Percentiles rank a stretch among this genome's conserved stretches.
Conservation (phyloP, 2,113 vertebrate species). For the Aix galericulata region DNA sequence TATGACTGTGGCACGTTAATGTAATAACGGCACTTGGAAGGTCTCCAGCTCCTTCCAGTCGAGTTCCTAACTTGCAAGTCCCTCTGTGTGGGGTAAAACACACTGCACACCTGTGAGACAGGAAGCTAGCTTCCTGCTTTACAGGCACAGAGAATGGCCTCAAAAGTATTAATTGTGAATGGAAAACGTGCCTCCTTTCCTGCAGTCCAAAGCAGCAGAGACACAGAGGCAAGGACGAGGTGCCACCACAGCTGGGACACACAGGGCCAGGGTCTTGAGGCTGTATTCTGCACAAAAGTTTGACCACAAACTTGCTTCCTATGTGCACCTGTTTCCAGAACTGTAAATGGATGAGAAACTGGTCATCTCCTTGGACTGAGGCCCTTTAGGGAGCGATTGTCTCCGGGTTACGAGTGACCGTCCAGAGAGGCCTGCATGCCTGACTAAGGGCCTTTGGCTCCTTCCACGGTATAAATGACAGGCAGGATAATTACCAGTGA, state of each 20-base stretch:
- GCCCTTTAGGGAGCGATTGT: background rate
- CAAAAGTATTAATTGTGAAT: background rate
- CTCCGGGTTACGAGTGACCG: background rate
- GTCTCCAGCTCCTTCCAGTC: background rate
- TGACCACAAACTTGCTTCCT: background rate
- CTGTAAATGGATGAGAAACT: background rate
- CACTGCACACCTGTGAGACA: background rate
- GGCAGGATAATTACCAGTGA: background rate
- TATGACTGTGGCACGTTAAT: background rate
- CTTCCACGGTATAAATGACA: background rate
- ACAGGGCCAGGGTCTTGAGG: fast-evolving
- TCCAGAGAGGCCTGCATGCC: background rate
- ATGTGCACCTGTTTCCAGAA: background rate
- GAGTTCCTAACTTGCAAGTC: background rate
- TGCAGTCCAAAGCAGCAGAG: background rate
- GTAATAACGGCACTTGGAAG: background rate
- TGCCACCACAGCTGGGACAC: background rate
- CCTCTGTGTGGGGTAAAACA: background rate
- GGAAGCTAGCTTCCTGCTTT: background rate
- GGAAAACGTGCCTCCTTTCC: background rate
- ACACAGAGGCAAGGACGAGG: background rate
- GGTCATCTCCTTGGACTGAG: background rate
- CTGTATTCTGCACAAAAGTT: background rate
- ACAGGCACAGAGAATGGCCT: background rate
- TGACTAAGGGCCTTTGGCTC: background rate